Base-by-base conservation (phyloP, 2,888 invertebrate species). In the Cosmia pyralina region DNA sequence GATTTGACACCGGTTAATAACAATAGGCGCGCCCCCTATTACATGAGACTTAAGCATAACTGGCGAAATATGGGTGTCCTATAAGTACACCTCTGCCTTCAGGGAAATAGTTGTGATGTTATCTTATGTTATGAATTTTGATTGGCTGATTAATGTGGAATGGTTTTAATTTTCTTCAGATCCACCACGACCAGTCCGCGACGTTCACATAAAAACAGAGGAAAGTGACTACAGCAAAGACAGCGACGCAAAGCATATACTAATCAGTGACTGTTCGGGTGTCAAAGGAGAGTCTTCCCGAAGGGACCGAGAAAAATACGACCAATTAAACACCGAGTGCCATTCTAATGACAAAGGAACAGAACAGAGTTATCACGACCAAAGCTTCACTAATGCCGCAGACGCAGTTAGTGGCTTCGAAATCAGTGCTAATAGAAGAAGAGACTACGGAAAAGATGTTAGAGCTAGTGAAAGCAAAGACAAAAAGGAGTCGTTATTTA, bases 341-440 rank as follows among this genome's bases (percentile, higher is more conserved):
- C 22, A 11, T 0, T 38, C 22, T 0, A 11, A 67, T 22, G 11
- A 10, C 4, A 7, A 1, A 3, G 48, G 48, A 0, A 46, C 0
- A 13, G 15, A 38, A 13, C n/a, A 15, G 0, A 34, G 5, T 1
- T 1, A 0, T 0, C 3, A 1, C 2, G 22, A 3, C 0, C 46
- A 15, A 13, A 17, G n/a, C 0, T 11, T 4, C 38, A 38, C 46
- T 0, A 13, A 38, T 6, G 38, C 46, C 4, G 8, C 4, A 22
- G n/a, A 17, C 1, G 1, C 13, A 38, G 0, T 22, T 0, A 13
- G 3, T 13, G 0, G 34, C 15, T 22, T 7, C 17, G 15, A 34
- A 19, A 4, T 17, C 15, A 64, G 2, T 2, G 4, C 34, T n/a
- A 10, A 11, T 17, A 50, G 64, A 0, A 15, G 0, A 17, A 34